Conservation (phyloP, 1,140 invertebrate genomes). For the Harpegnathos saltator region DNA sequence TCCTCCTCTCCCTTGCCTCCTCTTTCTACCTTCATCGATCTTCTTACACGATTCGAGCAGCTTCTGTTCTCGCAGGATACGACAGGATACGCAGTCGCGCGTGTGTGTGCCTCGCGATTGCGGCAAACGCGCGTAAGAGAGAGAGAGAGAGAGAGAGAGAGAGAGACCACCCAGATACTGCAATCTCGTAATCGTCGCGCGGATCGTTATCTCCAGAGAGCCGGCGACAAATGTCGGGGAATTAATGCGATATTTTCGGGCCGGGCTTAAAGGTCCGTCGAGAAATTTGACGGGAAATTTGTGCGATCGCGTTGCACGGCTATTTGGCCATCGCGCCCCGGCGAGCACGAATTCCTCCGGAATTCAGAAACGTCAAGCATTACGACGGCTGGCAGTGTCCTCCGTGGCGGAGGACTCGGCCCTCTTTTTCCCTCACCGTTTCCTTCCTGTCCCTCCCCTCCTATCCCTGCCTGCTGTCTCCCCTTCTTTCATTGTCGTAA, state of each 20-base stretch:
- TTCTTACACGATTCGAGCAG: not conserved
- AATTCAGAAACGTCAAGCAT: constrained; percentile 40
- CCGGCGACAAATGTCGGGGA: not conserved
- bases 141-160: not conserved
- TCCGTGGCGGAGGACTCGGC: not conserved
- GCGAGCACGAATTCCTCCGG: constrained; percentile 29
- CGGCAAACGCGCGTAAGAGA: not conserved
- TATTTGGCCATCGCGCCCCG: constrained; percentile 31
- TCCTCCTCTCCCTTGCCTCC: no score
- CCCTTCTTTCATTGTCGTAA: not conserved
- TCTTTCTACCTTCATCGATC: no score
- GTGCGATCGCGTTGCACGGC: constrained; percentile 21
- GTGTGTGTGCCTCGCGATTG: not conserved
- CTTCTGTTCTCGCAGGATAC: no score
- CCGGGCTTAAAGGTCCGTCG: not conserved
- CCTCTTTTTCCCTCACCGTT: not conserved
- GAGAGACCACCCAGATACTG: not conserved
- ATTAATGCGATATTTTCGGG: constrained; percentile 30
- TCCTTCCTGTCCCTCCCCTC: not conserved
- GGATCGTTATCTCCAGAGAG: constrained; percentile 3
- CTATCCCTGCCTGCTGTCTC: not conserved
- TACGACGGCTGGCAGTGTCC: constrained; percentile 20
- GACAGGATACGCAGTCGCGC: not conserved
- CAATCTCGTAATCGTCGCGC: constrained; percentile 16
- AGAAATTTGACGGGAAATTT: constrained; percentile 31